These are phyloP conservation scores for Odiellus spinosus DNA, from an alignment of 2,888 invertebrate genomes.

Conservation along the genomic window DNA sequence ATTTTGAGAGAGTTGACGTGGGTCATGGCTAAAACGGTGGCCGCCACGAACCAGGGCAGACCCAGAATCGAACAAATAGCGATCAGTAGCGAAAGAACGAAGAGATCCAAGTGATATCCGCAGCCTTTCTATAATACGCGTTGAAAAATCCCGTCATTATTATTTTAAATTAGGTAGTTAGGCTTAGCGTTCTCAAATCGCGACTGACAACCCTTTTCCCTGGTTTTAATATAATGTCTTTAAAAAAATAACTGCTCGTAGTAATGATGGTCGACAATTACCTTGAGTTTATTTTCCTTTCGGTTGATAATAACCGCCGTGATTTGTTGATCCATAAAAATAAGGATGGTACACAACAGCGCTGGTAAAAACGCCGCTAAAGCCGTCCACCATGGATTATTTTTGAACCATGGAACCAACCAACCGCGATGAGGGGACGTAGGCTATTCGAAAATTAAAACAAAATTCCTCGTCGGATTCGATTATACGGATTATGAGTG, in stretches of 20 bases:
- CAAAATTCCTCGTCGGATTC: too few relatives aligned
- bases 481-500: too few relatives aligned
- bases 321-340: slow-evolving; percentile 99
- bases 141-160: background rate
- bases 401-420: slow-evolving; percentile 25
- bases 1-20: slow-evolving; percentile 90
- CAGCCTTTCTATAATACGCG: slow-evolving; percentile 58
- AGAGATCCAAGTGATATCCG: slow-evolving; percentile 88
- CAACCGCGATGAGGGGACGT: slow-evolving; percentile 43
- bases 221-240: too few relatives aligned
- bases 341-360: slow-evolving; percentile 80
- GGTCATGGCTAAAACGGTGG: slow-evolving; percentile 91
- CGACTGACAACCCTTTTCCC: too few relatives aligned
- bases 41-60: slow-evolving; percentile 91
- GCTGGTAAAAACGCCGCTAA: slow-evolving; percentile 76
- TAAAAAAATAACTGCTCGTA: too few relatives aligned
- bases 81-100: slow-evolving; percentile 72
- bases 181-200: too few relatives aligned
- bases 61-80: slow-evolving; percentile 80
- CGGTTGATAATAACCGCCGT: slow-evolving; percentile 96
- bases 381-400: slow-evolving; percentile 73
- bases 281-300: slow-evolving; percentile 90
- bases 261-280: slow-evolving; percentile 25
- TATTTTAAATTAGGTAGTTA: background rate
- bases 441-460: slow-evolving; percentile 11